Evolutionary conservation across 2,113 vertebrate genomes (phyloP).

Genomic region (Platichthys flesus): DNA sequence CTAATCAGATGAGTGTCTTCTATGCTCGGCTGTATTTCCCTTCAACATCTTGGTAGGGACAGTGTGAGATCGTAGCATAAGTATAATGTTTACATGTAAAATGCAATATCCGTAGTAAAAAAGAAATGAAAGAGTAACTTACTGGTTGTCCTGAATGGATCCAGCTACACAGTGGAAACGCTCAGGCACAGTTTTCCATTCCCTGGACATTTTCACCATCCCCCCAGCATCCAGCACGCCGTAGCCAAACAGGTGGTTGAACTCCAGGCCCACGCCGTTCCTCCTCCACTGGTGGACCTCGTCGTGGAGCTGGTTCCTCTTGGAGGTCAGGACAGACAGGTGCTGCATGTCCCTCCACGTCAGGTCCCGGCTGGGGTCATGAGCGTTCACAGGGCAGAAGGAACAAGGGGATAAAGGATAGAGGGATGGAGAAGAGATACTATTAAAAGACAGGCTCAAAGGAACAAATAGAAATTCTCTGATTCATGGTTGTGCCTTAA

Average conservation of each 20-base stretch:
- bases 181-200: conserved; percentile 97
- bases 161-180: conserved; percentile 97
- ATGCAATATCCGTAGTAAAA: not conserved
- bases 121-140: conserved; percentile 75
- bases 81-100: not conserved
- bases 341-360: conserved; percentile 99
- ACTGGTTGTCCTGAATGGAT: conserved; percentile 92
- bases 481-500: conserved; percentile 8
- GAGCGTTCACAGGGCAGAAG: not conserved
- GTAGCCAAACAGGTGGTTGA: conserved; percentile 98
- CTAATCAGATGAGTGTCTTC: conserved; percentile 48
- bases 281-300: conserved; percentile 97
- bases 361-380: conserved; percentile 84
- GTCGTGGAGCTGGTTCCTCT: conserved; percentile 97
- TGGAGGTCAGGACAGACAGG: conserved; percentile 96
- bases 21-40: not conserved
- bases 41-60: too few relatives aligned
- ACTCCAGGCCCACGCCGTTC: conserved; percentile 96
- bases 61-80: not conserved
- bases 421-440: not conserved
- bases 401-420: not conserved
- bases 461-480: not conserved
- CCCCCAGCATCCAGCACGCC: conserved; percentile 96
- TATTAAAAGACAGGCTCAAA: not conserved
- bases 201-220: conserved; percentile 98